phyloP scores from a whole-genome alignment of 2,113 vertebrate species.

The Oryzias curvinotus region DNA sequence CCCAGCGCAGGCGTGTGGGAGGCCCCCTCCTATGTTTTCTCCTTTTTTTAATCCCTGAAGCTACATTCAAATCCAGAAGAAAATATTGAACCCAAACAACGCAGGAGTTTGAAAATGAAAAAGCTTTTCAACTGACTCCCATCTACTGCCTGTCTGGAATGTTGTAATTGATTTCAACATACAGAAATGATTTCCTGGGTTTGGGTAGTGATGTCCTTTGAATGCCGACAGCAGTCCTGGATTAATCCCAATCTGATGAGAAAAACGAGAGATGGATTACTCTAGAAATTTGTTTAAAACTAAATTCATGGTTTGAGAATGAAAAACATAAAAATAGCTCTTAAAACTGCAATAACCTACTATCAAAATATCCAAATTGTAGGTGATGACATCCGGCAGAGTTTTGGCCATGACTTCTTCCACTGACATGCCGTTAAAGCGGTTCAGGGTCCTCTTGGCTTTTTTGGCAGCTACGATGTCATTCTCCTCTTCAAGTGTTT shows the following conservation, averaged over 20 bases:
- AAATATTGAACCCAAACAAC: too few relatives aligned
- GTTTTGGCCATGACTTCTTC: slow-evolving; percentile 94
- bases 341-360: slow-evolving; percentile 76
- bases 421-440: slow-evolving; percentile 94
- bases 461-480: slow-evolving; percentile 82
- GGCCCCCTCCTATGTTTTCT: too few relatives aligned
- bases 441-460: slow-evolving; percentile 91
- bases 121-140: too few relatives aligned
- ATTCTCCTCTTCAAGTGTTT: slow-evolving; percentile 84
- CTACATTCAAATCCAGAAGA: too few relatives aligned
- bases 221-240: slow-evolving; percentile 96
- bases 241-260: slow-evolving; percentile 94
- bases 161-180: slow-evolving; percentile 62
- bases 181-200: slow-evolving; percentile 99
- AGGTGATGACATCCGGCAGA: slow-evolving; percentile 92
- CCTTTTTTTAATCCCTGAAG: too few relatives aligned
- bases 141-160: too few relatives aligned
- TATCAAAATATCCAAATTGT: slow-evolving; percentile 95
- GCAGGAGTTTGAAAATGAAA: too few relatives aligned
- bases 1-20: too few relatives aligned
- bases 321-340: neutral
- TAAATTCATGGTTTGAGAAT: neutral
- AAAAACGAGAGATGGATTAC: slow-evolving; percentile 43
- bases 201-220: slow-evolving; percentile 98
- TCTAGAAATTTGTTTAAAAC: slow-evolving; percentile 19